Evolutionary conservation across 2,888 invertebrate species (phyloP), one percentile per base, ranked within the genome.

Genomic region (Taenaris catops): DNA sequence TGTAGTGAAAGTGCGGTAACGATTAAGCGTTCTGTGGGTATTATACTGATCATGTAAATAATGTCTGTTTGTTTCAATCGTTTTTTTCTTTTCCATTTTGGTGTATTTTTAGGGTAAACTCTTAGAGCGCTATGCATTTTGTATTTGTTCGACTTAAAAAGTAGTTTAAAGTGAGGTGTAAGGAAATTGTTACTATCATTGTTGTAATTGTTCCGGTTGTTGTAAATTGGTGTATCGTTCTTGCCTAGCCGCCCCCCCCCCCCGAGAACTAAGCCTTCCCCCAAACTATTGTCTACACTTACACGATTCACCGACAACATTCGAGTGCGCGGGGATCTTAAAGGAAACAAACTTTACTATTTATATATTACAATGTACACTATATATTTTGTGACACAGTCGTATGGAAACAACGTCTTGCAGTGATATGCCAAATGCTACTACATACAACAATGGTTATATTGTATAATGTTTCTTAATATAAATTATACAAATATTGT

Each of bases 391-490:
- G 65, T 66, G 63, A 63, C 47, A 54, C 53, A 58, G 52, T 64
- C 63, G 63, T 67, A 68, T 48, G 50, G 44, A 28, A 27, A 28
- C 54, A 66, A 70, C n/a, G 74, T 81, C 73, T 78, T 74, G 75
- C 81, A 79, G 80, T 81, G 79, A 81, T 80, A 83, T 81, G 83
- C 84, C 84, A 86, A 83, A 83, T 67, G 71, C 67, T 70, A n/a
- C n/a, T n/a, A 72, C 67, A 78, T 40, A 75, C 80, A 80, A 72
- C 80, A 71, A 80, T 78, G 66, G 74, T 75, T 75, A 74, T 72
- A 68, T 72, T 71, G 67, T 74, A 65, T 65, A 71, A 75, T 53
- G 72, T 81, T 83, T 84, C 84, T 72, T 79, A 83, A 23, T 31
- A 74, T 73, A 73, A 74, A 72, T 64, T 83, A 80, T 83, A 84